These are phyloP conservation scores for Penaeus indicus DNA, from an alignment of 1,140 invertebrate genomes.

Conservation along the genomic window DNA sequence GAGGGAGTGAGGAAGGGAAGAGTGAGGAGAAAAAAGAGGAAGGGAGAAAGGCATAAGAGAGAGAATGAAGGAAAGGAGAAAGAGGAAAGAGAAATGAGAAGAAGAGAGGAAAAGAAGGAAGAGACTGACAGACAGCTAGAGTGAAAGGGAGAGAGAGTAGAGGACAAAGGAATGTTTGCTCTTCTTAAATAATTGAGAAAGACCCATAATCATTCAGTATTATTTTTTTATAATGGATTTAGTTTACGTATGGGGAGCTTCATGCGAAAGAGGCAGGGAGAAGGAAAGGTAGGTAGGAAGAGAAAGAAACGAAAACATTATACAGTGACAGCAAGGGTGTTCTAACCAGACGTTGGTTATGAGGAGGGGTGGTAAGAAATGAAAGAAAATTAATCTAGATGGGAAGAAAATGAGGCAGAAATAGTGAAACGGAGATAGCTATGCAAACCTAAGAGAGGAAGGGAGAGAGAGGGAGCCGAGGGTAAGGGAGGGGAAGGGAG, in stretches of 20 bases:
- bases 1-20: not conserved
- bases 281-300: too few relatives aligned
- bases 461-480: not conserved
- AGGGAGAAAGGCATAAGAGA: not conserved
- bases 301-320: too few relatives aligned
- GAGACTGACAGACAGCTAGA: not conserved
- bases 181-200: too few relatives aligned
- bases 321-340: not conserved
- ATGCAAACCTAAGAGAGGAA: not conserved
- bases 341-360: too few relatives aligned
- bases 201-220: too few relatives aligned
- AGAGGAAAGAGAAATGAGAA: not conserved
- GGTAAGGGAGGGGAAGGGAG: not conserved
- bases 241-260: too few relatives aligned
- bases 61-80: not conserved
- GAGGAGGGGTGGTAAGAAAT: too few relatives aligned
- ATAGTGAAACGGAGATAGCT: not conserved
- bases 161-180: too few relatives aligned
- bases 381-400: not conserved
- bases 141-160: too few relatives aligned
- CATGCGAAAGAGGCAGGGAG: too few relatives aligned
- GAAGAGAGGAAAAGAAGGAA: not conserved
- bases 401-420: not conserved
- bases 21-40: not conserved
- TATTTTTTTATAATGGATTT: too few relatives aligned